A percentile compares a stretch with the other conserved stretches of the same genome.
These are phyloP conservation scores for Arbacia lixula DNA, from an alignment of 53 echinoderm and acorn worm species.

Conservation along the genomic window DNA sequence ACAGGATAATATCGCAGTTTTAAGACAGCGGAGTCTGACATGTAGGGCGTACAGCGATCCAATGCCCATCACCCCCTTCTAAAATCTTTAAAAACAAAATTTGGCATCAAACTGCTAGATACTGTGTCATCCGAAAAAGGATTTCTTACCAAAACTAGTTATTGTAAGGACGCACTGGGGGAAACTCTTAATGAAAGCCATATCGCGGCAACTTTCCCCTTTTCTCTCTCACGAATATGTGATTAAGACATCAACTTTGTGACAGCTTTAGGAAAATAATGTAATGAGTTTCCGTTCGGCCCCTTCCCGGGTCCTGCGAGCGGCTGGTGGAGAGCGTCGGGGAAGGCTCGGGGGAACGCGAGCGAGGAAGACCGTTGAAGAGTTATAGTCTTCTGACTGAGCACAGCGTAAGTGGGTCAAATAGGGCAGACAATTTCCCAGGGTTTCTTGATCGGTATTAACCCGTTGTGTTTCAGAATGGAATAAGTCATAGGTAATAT, in stretches of 20 bases:
- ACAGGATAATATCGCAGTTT: too few relatives aligned
- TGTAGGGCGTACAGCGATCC: too few relatives aligned
- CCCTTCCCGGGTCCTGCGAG: constrained; percentile 29
- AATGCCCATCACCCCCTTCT: too few relatives aligned
- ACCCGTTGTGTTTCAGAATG: too few relatives aligned
- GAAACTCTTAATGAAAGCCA: constrained; percentile 25
- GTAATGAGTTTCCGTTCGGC: constrained; percentile 56
- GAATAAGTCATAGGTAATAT: too few relatives aligned
- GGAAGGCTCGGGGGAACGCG: constrained; percentile 22
- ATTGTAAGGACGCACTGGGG: background rate
- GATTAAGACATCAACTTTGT: constrained; percentile 47
- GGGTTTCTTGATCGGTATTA: background rate
- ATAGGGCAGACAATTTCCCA: constrained; percentile 31
- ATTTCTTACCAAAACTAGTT: background rate
- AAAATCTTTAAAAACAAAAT: too few relatives aligned
- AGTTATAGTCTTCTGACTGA: constrained; percentile 44
- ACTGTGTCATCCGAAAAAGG: too few relatives aligned
- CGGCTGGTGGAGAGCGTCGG: constrained; percentile 13
- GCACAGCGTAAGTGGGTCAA: background rate
- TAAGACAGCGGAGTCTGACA: too few relatives aligned
- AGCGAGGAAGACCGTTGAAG: constrained; percentile 35
- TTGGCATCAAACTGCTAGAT: too few relatives aligned
- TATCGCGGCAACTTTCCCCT: background rate
- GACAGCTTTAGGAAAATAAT: constrained; percentile 56
- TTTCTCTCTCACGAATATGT: constrained; percentile 29